Conservation (phyloP, 1,140 invertebrate genomes). For the Hypsibius dujardini region DNA sequence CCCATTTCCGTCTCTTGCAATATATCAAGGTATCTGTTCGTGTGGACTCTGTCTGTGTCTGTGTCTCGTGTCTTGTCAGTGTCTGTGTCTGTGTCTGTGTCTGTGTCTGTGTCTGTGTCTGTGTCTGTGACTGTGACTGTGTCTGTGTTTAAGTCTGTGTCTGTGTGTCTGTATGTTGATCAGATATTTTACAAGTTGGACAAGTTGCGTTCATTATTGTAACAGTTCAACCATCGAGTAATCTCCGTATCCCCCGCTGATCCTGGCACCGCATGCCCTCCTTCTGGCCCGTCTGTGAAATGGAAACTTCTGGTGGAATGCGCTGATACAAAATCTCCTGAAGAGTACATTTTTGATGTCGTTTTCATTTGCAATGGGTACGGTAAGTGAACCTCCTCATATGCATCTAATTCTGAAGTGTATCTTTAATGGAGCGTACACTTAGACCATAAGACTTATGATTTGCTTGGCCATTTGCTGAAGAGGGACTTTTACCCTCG, state of each 20-base stretch:
- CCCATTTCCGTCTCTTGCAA: too few species aligned
- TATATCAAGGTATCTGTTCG: too few species aligned
- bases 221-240: not conserved
- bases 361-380: constrained; percentile 6
- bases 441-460: not conserved
- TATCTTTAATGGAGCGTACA: not conserved
- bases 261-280: not conserved
- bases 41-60: too few species aligned
- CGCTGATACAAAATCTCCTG: not conserved
- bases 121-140: too few species aligned
- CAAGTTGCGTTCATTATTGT: not conserved
- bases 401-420: too few species aligned
- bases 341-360: not conserved
- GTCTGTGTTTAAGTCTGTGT: too few species aligned
- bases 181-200: not conserved
- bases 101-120: too few species aligned
- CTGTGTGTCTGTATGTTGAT: too few species aligned
- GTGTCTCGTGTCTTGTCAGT: too few species aligned
- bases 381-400: not conserved
- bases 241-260: not conserved
- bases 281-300: not conserved
- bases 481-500: too few species aligned
- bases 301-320: not conserved
- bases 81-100: too few species aligned
- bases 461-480: too few species aligned